Evolutionary conservation across 2,888 invertebrate species (phyloP).

Genomic region (Brenthis ino): DNA sequence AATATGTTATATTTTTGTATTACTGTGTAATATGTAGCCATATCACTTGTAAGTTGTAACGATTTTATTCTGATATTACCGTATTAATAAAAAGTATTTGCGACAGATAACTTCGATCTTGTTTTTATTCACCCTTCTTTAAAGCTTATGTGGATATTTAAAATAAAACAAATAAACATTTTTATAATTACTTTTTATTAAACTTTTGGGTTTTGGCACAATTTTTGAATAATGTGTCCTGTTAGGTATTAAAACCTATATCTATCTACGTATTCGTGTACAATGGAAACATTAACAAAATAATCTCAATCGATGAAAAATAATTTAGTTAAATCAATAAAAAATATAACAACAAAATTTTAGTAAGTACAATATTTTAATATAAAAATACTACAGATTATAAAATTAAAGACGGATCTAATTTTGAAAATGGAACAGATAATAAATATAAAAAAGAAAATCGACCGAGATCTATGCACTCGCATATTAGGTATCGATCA

Average conservation of each 20-base stretch:
- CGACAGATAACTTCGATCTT: background rate
- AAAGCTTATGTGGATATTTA: constrained; percentile 10
- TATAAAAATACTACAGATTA: constrained; percentile 12
- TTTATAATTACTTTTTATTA: constrained; percentile 78
- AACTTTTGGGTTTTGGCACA: constrained; percentile 82
- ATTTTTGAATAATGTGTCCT: constrained; percentile 80
- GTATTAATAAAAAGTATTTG: constrained; percentile 20
- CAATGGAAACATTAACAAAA: constrained; percentile 47
- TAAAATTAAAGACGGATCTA: constrained; percentile 23
- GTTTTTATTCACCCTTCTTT: background rate
- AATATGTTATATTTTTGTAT: constrained; percentile 36
- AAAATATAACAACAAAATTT: constrained; percentile 50
- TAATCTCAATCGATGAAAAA: constrained; percentile 48
- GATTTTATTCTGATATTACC: constrained; percentile 21
- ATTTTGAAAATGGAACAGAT: constrained; percentile 39
- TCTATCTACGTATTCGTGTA: constrained; percentile 66
- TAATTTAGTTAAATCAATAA: constrained; percentile 42
- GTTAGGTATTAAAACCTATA: constrained; percentile 77
- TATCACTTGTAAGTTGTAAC: constrained; percentile 36
- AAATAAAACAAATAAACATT: constrained; percentile 56
- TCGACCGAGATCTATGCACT: constrained; percentile 66
- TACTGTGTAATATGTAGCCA: constrained; percentile 29
- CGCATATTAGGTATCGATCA: constrained; percentile 59
- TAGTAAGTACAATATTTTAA: constrained; percentile 46
- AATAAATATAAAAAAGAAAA: constrained; percentile 46